phyloP scores from a whole-genome alignment of 2,113 vertebrate species.

The Festucalex cinctus region DNA sequence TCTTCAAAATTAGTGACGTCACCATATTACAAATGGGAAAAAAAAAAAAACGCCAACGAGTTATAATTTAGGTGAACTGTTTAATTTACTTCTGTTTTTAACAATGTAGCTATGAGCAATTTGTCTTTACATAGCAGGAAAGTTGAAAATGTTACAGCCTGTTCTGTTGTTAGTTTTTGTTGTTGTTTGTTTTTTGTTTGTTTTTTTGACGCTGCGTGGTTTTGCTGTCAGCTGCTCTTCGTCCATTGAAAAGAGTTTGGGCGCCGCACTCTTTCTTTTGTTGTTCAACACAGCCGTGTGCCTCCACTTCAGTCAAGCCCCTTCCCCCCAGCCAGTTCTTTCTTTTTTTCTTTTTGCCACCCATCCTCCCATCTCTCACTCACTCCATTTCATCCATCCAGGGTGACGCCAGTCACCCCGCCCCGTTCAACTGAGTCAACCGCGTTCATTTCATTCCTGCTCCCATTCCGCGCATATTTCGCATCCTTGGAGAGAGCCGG shows the following conservation, averaged over 20 bases:
- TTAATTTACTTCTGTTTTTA: neutral
- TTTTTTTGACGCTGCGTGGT: neutral
- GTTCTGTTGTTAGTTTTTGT: neutral
- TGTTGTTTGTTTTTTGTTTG: neutral
- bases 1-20: neutral
- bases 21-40: neutral
- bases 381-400: constrained; percentile 65
- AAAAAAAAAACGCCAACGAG: too few species aligned
- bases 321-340: constrained; percentile 28
- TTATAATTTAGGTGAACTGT: neutral
- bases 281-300: constrained; percentile 56
- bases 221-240: constrained; percentile 32
- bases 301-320: constrained; percentile 47
- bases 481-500: constrained; percentile 84
- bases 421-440: constrained; percentile 82
- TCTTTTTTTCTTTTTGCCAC: constrained; percentile 22
- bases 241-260: constrained; percentile 53
- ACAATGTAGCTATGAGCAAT: neutral
- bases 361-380: constrained; percentile 26
- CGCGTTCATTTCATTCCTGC: constrained; percentile 97
- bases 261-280: constrained; percentile 62
- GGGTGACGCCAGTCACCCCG: constrained; percentile 83
- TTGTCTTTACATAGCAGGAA: neutral
- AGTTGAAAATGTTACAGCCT: neutral
- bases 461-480: constrained; percentile 97